phyloP scores from a whole-genome alignment of 2,888 invertebrate genomes.

The Microctonus brassicae region DNA sequence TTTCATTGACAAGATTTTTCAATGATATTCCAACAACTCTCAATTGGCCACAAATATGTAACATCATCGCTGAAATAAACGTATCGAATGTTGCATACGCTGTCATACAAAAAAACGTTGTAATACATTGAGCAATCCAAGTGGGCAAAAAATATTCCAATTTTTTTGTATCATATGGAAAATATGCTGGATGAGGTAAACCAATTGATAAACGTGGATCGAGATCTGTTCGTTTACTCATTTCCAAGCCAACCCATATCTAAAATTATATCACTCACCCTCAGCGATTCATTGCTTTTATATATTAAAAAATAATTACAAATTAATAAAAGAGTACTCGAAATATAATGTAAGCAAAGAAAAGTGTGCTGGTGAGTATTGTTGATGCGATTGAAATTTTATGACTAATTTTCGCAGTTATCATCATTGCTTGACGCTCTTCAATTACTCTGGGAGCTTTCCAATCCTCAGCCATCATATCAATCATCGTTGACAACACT shows the following conservation, averaged over 20 bases:
- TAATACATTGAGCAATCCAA: conserved; percentile 51
- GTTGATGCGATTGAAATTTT: conserved; percentile 43
- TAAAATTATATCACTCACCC: conserved; percentile 2
- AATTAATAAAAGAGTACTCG: conserved; percentile 32
- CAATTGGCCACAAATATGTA: conserved; percentile 58
- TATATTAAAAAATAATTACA: not conserved
- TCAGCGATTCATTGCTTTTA: not conserved
- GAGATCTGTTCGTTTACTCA: conserved; percentile 34
- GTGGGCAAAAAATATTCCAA: conserved; percentile 53
- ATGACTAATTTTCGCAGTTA: conserved; percentile 41
- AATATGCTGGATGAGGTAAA: conserved; percentile 43
- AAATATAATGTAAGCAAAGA: conserved; percentile 37
- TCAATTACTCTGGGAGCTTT: conserved; percentile 33
- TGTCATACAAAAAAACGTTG: conserved; percentile 49
- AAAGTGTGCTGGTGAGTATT: conserved; percentile 38
- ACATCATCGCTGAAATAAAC: conserved; percentile 51
- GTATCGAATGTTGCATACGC: conserved; percentile 54
- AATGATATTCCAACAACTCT: conserved; percentile 35
- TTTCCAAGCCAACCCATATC: conserved; percentile 39
- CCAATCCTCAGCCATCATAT: conserved; percentile 41
- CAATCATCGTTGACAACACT: conserved; percentile 16
- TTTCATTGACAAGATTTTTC: conserved; percentile 34
- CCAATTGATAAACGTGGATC: conserved; percentile 43
- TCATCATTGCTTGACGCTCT: conserved; percentile 40
- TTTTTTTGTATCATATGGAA: conserved; percentile 52